These are phyloP conservation scores for Benitochromis conjunctus DNA, from an alignment of 2,113 vertebrate genomes.

Conservation along the genomic window DNA sequence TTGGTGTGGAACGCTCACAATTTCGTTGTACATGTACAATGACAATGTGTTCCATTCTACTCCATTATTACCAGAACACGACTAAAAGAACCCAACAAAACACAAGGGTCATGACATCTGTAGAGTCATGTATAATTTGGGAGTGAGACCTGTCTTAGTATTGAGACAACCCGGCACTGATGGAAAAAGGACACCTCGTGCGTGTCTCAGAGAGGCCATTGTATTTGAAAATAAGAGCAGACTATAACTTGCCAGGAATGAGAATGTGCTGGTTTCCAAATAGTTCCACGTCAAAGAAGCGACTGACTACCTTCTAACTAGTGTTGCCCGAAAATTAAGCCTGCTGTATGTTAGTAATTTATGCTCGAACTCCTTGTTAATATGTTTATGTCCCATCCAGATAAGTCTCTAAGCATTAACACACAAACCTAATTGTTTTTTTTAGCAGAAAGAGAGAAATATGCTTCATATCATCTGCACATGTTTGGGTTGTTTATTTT, in stretches of 20 bases:
- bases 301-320: not conserved
- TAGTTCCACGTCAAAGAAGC: not conserved
- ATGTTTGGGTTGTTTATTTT: not conserved
- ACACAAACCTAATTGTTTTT: not conserved
- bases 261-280: not conserved
- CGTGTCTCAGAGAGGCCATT: not conserved
- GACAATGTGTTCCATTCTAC: not conserved
- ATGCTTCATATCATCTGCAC: not conserved
- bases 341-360: not conserved
- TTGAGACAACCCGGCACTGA: not conserved
- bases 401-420: not conserved
- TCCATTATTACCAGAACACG: not conserved
- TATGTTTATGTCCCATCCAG: not conserved
- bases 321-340: not conserved
- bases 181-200: not conserved
- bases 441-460: not conserved
- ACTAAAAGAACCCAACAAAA: not conserved
- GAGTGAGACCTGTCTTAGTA: not conserved
- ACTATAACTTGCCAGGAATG: not conserved
- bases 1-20: not conserved
- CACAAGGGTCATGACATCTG: not conserved
- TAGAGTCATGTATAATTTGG: not conserved
- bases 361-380: not conserved
- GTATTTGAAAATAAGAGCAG: not conserved
- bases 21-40: not conserved